A percentile compares a stretch with the other conserved stretches of the same genome.
Evolutionary conservation across 2,888 invertebrate species (phyloP).

Genomic region (Drosophila prolongata): DNA sequence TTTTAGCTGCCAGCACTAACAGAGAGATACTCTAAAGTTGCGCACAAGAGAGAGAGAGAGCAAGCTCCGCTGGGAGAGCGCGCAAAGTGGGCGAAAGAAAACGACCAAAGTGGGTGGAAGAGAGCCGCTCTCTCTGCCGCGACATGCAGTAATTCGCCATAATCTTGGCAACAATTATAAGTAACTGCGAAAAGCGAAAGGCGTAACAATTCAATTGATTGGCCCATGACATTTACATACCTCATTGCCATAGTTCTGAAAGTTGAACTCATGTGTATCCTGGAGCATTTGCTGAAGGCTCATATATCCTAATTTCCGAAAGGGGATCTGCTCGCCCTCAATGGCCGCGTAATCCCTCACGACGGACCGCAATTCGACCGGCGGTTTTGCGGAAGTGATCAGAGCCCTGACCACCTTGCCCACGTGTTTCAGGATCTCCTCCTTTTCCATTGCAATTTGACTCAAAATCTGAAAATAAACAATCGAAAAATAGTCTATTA

Average conservation of each 20-base stretch:
- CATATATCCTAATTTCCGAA: constrained; percentile 86
- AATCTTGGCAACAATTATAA: constrained; percentile 24
- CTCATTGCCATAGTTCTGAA: constrained; percentile 57
- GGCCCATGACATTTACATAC: constrained; percentile 38
- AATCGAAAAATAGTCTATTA: constrained; percentile 3
- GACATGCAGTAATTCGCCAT: constrained; percentile 20
- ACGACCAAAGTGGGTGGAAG: constrained; percentile 14
- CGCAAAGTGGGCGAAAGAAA: constrained; percentile 20
- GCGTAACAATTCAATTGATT: not conserved
- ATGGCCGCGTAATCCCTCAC: constrained; percentile 87
- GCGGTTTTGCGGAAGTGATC: constrained; percentile 73
- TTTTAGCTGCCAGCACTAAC: constrained; percentile 4
- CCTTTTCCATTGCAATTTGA: constrained; percentile 36
- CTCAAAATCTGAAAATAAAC: constrained; percentile 15
- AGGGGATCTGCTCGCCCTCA: constrained; percentile 88
- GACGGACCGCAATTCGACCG: constrained; percentile 76
- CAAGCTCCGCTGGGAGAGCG: constrained; percentile 8
- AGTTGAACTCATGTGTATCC: constrained; percentile 86
- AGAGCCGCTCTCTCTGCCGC: constrained; percentile 1
- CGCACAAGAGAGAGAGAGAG: constrained; percentile 18
- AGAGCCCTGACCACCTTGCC: constrained; percentile 79
- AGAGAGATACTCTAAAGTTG: constrained; percentile 37
- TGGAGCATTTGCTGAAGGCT: constrained; percentile 84
- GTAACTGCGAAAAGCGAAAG: constrained; percentile 1
- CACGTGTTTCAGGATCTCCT: constrained; percentile 69